Evolutionary conservation across 2,888 invertebrate species (phyloP).

Genomic region (Chloroclysta siterata): DNA sequence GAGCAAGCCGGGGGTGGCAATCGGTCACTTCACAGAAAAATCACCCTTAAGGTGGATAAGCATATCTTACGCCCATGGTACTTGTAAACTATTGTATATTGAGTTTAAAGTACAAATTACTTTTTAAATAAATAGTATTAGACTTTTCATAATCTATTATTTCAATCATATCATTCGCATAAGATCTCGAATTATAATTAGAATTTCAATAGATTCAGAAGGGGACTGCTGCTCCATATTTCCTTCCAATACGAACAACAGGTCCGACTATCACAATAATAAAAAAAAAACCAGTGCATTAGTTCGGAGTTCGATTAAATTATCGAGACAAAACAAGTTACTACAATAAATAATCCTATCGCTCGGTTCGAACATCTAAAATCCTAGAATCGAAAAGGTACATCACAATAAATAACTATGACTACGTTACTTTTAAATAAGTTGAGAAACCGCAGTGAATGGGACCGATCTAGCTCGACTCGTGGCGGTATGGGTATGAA

Average conservation of each 20-base stretch:
- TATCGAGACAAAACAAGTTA: conserved; percentile 48
- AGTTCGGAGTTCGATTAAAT: conserved; percentile 42
- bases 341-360: conserved; percentile 54
- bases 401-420: conserved; percentile 80
- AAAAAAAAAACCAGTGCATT: conserved; percentile 31
- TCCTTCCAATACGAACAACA: conserved; percentile 62
- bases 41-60: no score
- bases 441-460: conserved; percentile 35
- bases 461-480: conserved; percentile 41
- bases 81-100: conserved; percentile 56
- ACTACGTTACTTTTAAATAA: conserved; percentile 59
- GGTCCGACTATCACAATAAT: conserved; percentile 44
- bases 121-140: conserved; percentile 70
- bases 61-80: no score
- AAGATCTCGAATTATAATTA: conserved; percentile 68
- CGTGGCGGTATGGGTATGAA: conserved; percentile 26
- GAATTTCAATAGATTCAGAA: conserved; percentile 64
- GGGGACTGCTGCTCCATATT: conserved; percentile 64
- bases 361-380: conserved; percentile 57
- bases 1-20: no score
- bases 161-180: conserved; percentile 63
- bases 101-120: conserved; percentile 65
- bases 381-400: conserved; percentile 66
- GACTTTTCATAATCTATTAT: conserved; percentile 60
- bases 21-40: no score